Evolutionary conservation across 2,113 vertebrate genomes (phyloP).

Genomic region (Phalacrocorax brasilianus): DNA sequence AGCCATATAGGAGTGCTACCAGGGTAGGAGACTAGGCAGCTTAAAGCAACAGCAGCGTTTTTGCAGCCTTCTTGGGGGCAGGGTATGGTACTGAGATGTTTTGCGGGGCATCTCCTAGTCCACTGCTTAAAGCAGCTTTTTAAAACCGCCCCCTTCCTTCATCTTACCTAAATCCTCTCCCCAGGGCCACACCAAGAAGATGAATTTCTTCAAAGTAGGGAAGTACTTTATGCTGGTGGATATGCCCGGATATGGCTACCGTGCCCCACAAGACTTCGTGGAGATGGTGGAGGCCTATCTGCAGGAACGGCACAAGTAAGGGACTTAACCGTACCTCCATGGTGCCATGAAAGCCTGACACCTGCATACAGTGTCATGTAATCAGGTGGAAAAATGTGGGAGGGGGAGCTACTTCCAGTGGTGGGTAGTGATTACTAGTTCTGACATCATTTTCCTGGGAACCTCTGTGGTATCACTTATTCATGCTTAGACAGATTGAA

Average conservation of each 20-base stretch:
- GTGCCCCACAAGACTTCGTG: slow-evolving; percentile 86
- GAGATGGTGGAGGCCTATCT: slow-evolving; percentile 96
- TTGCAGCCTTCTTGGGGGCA: not conserved
- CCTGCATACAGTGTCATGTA: accelerated
- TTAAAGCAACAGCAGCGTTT: not conserved
- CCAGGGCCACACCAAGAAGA: slow-evolving; percentile 96
- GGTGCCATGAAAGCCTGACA: not conserved
- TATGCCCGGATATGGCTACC: slow-evolving; percentile 95
- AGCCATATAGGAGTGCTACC: accelerated
- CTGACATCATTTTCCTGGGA: not conserved
- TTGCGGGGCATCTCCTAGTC: not conserved
- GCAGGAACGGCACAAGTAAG: slow-evolving; percentile 84
- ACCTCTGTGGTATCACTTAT: not conserved
- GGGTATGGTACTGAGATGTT: not conserved
- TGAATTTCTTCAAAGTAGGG: slow-evolving; percentile 95
- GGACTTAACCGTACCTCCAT: not conserved
- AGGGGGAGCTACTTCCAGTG: not conserved
- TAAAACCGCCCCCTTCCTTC: not conserved
- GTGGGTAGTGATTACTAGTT: not conserved
- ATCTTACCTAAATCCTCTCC: not conserved
- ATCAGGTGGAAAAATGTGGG: not conserved
- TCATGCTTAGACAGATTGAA: not conserved
- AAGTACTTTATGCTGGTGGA: slow-evolving; percentile 89
- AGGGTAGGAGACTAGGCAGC: not conserved
- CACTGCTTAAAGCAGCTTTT: not conserved